Conservation (phyloP, 2,888 invertebrate genomes). For the Pharmacophagus antenor region DNA sequence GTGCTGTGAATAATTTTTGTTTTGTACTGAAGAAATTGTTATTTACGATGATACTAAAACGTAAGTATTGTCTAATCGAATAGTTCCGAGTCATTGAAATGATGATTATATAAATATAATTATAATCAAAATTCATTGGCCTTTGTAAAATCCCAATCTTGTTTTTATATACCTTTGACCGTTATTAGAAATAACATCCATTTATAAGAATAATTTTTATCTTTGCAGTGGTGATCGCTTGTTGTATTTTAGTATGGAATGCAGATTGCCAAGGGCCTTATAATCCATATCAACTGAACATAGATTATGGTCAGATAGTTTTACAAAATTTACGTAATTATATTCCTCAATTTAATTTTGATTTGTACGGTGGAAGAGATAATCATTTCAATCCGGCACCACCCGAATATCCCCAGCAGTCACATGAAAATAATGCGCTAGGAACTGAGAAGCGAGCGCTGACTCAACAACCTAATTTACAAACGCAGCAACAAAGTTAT, state of each 20-base stretch:
- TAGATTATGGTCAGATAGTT: background rate
- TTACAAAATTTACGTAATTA: constrained; percentile 1
- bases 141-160: background rate
- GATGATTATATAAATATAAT: background rate
- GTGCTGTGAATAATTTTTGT: background rate
- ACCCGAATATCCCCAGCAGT: constrained; percentile 1
- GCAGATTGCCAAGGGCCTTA: constrained; percentile 9
- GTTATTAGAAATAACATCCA: background rate
- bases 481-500: constrained; percentile 12
- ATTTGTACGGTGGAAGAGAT: background rate
- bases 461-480: constrained; percentile 3
- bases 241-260: constrained; percentile 23
- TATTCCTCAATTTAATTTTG: background rate
- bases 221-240: constrained; percentile 21
- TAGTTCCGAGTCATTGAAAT: background rate
- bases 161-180: background rate
- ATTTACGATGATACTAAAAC: constrained; percentile 18
- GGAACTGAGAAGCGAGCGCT: constrained; percentile 6
- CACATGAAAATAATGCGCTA: constrained; percentile 13
- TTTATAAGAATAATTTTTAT: constrained; percentile 1
- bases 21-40: background rate
- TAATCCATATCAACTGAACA: background rate
- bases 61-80: constrained; percentile 19
- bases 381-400: background rate
- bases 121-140: background rate